A percentile compares a stretch with the other conserved stretches of the same genome.
Evolutionary conservation across 2,888 invertebrate species (phyloP).

Genomic region (Campoplex capitator): DNA sequence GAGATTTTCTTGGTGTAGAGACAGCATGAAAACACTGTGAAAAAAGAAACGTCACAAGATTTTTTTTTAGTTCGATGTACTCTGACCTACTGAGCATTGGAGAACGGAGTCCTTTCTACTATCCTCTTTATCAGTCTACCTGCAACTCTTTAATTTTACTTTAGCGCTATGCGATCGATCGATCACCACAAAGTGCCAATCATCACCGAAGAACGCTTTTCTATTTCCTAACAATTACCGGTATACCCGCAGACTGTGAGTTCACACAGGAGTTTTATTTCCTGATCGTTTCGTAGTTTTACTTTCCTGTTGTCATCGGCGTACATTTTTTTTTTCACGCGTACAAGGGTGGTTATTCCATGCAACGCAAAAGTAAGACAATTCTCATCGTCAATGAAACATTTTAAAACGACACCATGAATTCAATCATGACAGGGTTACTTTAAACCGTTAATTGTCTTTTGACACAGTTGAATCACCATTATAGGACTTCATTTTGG

Average conservation of each 20-base stretch:
- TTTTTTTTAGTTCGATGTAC: background rate
- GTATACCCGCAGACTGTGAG: slow-evolving; percentile 60
- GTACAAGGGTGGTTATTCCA: background rate
- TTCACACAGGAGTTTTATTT: slow-evolving; percentile 73
- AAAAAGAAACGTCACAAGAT: too few relatives aligned
- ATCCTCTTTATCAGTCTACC: background rate
- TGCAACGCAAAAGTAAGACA: background rate
- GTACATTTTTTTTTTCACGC: background rate
- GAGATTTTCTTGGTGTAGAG: too few relatives aligned
- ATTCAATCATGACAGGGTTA: background rate
- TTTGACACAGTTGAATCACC: background rate
- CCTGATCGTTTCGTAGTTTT: slow-evolving; percentile 45
- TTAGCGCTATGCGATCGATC: slow-evolving; percentile 30
- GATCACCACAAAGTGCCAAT: slow-evolving; percentile 13
- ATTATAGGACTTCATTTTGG: background rate
- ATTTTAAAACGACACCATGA: background rate
- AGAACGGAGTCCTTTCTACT: background rate
- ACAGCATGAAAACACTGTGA: too few relatives aligned
- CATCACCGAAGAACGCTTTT: slow-evolving; percentile 66
- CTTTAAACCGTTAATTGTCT: background rate
- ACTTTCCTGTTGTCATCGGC: background rate
- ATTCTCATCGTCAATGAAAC: background rate
- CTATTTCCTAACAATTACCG: slow-evolving; percentile 81
- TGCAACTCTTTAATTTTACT: background rate
- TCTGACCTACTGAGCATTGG: background rate